Evolutionary conservation across 2,888 invertebrate species (phyloP), one percentile per base, ranked within the genome.

Genomic region (Drosophila maculinotata): DNA sequence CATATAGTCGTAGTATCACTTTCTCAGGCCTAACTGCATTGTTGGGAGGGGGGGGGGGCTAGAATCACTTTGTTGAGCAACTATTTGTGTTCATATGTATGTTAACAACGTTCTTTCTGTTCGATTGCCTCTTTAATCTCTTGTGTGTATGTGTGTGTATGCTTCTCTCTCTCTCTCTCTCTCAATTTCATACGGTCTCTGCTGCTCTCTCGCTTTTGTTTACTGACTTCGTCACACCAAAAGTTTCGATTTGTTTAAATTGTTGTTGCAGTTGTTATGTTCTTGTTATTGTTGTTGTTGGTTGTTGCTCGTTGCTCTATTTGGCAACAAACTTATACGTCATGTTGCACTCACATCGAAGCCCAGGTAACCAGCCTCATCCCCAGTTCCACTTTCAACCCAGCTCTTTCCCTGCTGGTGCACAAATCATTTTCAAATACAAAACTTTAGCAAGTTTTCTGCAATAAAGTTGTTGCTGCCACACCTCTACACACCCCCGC

Each of bases 371-470:
- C n/a, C 23, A 0, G 12, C 12, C 54, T 15, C 25, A n/a, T 20
- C 14, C 30, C n/a, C 20, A 15, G 4, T 6, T 30, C 9, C 23
- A 10, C 23, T 17, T 15, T 26, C 20, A n/a, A n/a, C n/a, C n/a
- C n/a, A n/a, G n/a, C n/a, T n/a, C 12, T 8, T 53, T 9, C 36
- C 15, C 58, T 25, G 30, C 33, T 38, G 54, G 47, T 52, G 56
- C 62, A 86, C 80, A 86, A 86, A 80, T 80, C 87, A 81, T 79
- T 83, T 81, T 74, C 81, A 71, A 81, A 86, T 86, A 74, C 84
- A 49, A 64, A 83, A 81, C 74, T 79, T 79, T 82, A 39, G 63
- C 67, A 79, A 79, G 80, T 76, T 79, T 68, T 59, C 58, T 60
- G 80, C 87, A 86, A 83, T 80, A 80, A 83, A 80, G 74, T 80